Conservation (phyloP, 2,113 vertebrate genomes). For the Ctenodactylus gundi region DNA sequence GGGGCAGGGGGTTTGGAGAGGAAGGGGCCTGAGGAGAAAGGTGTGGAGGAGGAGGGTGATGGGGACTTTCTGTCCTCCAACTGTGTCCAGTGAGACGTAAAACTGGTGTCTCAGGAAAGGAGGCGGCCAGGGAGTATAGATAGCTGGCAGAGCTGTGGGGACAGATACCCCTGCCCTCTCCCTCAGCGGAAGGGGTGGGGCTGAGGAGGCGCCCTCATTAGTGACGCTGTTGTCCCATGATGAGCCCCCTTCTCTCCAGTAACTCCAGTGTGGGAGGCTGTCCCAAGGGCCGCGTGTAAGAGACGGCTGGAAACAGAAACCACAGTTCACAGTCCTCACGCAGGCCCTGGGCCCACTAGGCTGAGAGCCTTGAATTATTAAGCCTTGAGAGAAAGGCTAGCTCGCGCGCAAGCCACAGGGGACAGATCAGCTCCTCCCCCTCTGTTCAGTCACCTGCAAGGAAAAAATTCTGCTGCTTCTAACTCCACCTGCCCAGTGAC, state of each 20-base stretch:
- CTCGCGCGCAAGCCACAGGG: background rate
- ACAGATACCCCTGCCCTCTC: background rate
- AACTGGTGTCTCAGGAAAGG: background rate
- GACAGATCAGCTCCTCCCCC: background rate
- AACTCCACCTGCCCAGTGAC: background rate
- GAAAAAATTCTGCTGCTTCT: background rate
- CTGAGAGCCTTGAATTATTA: constrained; percentile 64
- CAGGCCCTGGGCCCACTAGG: background rate
- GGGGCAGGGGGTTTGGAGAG: too few species aligned
- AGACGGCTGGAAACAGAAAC: background rate
- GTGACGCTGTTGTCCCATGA: too few species aligned
- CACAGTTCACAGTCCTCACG: background rate
- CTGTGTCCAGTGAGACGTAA: background rate
- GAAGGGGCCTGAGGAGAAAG: background rate
- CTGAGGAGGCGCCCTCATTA: background rate
- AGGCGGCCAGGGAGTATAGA: background rate
- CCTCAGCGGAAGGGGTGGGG: background rate
- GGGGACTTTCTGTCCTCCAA: background rate
- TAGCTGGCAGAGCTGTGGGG: background rate
- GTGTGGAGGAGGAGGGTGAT: background rate
- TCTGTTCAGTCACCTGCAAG: background rate
- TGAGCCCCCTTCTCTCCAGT: rapidly evolving
- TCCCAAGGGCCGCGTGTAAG: background rate
- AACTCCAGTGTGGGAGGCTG: background rate
- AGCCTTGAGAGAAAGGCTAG: background rate